Percentiles rank a stretch among this genome's conserved stretches.
Conservation (phyloP, 2,113 vertebrate species). For the Marmota flaviventris region DNA sequence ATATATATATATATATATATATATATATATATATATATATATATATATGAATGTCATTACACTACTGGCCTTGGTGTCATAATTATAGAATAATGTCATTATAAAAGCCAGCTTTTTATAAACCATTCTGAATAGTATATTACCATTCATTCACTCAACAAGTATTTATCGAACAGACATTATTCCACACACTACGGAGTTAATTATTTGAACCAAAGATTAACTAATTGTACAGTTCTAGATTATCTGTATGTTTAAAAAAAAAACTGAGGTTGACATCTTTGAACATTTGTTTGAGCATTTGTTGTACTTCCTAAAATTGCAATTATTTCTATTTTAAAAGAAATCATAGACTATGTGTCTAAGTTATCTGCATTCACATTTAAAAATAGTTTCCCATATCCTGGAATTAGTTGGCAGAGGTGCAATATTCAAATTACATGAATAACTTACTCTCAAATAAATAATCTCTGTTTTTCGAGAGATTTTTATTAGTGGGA, state of each 20-base stretch:
- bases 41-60: neutral
- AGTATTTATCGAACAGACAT: slow-evolving; percentile 46
- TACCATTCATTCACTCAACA: neutral
- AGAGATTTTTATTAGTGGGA: neutral
- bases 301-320: slow-evolving; percentile 71
- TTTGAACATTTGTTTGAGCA: slow-evolving; percentile 75
- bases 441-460: slow-evolving; percentile 60
- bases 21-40: neutral
- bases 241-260: slow-evolving; percentile 36
- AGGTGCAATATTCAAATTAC: slow-evolving; percentile 62
- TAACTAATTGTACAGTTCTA: slow-evolving; percentile 49
- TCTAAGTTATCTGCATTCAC: slow-evolving; percentile 52
- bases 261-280: slow-evolving; percentile 13
- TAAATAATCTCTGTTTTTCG: slow-evolving; percentile 56
- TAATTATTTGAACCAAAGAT: slow-evolving; percentile 54
- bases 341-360: slow-evolving; percentile 61
- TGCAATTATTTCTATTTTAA: slow-evolving; percentile 72
- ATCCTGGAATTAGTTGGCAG: slow-evolving; percentile 58
- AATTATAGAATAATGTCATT: slow-evolving; percentile 27
- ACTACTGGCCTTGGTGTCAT: slow-evolving; percentile 31
- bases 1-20: neutral
- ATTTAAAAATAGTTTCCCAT: slow-evolving; percentile 73
- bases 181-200: neutral
- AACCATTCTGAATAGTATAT: slow-evolving; percentile 15
- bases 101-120: slow-evolving; percentile 41